phyloP scores from a whole-genome alignment of 1,140 invertebrate genomes.

The Trachelipus rathkii region DNA sequence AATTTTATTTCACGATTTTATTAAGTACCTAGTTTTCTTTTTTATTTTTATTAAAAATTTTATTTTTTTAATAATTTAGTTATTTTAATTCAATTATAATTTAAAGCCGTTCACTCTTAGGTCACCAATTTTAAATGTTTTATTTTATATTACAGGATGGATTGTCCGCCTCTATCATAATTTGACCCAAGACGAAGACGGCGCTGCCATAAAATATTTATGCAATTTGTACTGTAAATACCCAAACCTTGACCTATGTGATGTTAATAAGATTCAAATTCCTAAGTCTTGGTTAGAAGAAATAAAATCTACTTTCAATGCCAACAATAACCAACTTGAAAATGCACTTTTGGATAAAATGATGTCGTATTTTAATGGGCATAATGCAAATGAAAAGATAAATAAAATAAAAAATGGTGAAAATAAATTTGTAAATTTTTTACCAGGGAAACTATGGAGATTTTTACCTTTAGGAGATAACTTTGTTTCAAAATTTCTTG shows the following conservation, averaged over 20 bases:
- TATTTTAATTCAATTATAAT: no score
- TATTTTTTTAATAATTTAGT: no score
- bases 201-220: neutral
- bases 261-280: conserved; percentile 22
- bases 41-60: no score
- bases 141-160: conserved; percentile 32
- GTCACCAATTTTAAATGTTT: neutral
- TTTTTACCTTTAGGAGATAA: conserved; percentile 48
- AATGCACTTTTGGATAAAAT: neutral
- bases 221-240: conserved; percentile 39
- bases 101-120: no score
- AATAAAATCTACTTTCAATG: neutral
- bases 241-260: conserved; percentile 38
- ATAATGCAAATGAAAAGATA: neutral
- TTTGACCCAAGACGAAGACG: conserved; percentile 7
- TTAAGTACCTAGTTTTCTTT: no score
- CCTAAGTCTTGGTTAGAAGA: neutral
- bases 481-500: conserved; percentile 47
- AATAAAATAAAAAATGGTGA: neutral
- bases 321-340: neutral
- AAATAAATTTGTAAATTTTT: conserved; percentile 14
- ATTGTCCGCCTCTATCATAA: conserved; percentile 41
- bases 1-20: no score
- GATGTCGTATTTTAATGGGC: neutral
- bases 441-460: conserved; percentile 46